A percentile compares a stretch with the other conserved stretches of the same genome.
Conservation (phyloP, 1,140 invertebrate species). For the Andricus grossulariae region DNA sequence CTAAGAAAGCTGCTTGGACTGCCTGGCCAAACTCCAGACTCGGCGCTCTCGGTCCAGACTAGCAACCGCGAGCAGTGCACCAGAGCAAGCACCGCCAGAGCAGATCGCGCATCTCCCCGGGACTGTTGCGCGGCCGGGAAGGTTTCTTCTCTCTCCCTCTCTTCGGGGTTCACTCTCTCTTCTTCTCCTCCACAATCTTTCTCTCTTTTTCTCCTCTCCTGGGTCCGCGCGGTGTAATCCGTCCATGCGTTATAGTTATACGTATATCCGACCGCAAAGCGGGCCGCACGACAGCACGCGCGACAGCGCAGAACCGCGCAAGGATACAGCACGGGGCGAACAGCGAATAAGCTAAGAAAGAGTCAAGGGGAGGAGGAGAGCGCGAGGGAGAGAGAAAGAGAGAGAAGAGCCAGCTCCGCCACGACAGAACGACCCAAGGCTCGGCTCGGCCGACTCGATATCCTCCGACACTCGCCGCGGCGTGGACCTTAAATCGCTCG, state of each 20-base stretch:
- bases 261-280: constrained; percentile 11
- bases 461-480: constrained; percentile 25
- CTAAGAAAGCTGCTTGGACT: too few relatives aligned
- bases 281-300: neutral
- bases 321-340: constrained; percentile 34
- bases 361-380: constrained; percentile 36
- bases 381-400: constrained; percentile 55
- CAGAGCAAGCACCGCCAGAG: constrained; percentile 37
- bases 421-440: constrained; percentile 21
- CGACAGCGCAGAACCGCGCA: constrained; percentile 11
- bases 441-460: constrained; percentile 26
- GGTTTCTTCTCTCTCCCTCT: constrained; percentile 44
- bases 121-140: constrained; percentile 45
- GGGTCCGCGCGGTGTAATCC: constrained; percentile 6
- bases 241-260: neutral
- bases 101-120: constrained; percentile 47
- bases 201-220: constrained; percentile 29
- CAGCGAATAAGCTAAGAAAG: constrained; percentile 36
- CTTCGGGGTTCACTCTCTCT: constrained; percentile 36
- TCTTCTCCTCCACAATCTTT: constrained; percentile 25
- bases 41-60: constrained; percentile 36
- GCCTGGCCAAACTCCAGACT: constrained; percentile 43
- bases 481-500: constrained; percentile 28
- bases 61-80: constrained; percentile 33
- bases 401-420: constrained; percentile 63